Conservation (phyloP, 2,113 vertebrate genomes). For the Ptilonorhynchus violaceus region DNA sequence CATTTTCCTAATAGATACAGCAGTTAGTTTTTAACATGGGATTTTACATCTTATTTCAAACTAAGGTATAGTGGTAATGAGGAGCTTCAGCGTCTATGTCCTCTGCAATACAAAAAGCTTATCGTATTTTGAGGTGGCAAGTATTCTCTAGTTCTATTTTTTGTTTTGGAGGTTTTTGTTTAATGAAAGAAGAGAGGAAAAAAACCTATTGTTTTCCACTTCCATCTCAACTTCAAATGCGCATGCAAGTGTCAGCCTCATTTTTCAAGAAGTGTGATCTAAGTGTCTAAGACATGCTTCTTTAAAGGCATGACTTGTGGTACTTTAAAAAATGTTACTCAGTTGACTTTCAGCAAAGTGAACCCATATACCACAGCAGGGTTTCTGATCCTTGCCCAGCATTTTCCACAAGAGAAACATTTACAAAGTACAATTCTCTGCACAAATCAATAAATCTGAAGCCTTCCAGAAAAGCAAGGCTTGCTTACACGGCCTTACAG, state of each 20-base stretch:
- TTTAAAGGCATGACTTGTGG: conserved; percentile 36
- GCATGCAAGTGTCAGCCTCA: not conserved
- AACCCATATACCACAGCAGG: conserved; percentile 28
- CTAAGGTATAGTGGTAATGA: not conserved
- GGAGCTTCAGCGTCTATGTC: not conserved
- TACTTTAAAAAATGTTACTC: conserved; percentile 21
- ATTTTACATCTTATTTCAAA: not conserved
- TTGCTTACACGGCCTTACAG: not conserved
- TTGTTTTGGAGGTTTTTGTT: not conserved
- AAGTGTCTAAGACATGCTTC: not conserved
- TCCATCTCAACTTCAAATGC: not conserved
- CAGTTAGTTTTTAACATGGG: not conserved
- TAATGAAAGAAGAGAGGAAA: not conserved
- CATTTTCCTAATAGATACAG: not conserved
- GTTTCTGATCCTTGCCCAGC: not conserved
- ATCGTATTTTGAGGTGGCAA: not conserved
- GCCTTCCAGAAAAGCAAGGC: not conserved
- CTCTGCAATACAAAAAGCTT: not conserved
- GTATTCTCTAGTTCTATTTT: not conserved
- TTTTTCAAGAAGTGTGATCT: not conserved
- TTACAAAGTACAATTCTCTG: not conserved
- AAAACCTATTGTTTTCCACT: not conserved
- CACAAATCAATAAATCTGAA: conserved; percentile 5
- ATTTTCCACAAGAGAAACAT: not conserved
- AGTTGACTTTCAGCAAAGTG: conserved; percentile 13